These are phyloP conservation scores for Theocolax elegans DNA, from an alignment of 1,140 invertebrate species.

Conservation along the genomic window DNA sequence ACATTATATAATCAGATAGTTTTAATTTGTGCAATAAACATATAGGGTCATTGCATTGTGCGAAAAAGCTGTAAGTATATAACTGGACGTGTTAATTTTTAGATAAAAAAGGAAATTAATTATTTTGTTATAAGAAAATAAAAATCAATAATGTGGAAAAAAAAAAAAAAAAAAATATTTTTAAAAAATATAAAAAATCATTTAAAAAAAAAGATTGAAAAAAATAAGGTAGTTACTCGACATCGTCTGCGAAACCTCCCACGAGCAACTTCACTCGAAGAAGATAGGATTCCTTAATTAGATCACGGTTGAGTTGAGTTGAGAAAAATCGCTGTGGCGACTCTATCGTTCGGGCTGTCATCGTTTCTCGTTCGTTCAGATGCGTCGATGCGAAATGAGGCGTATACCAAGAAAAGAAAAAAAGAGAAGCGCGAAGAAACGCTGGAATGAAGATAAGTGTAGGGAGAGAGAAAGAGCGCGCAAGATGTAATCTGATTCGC, in stretches of 20 bases:
- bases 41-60: too few species aligned
- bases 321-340: slow-evolving; percentile 7
- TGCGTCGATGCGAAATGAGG: slow-evolving; percentile 53
- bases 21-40: too few species aligned
- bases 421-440: slow-evolving; percentile 5
- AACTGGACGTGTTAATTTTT: too few species aligned
- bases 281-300: slow-evolving; percentile 20
- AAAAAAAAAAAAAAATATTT: too few species aligned
- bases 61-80: too few species aligned
- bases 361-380: background rate
- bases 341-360: slow-evolving; percentile 1
- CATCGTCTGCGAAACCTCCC: background rate
- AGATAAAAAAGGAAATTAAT: too few species aligned
- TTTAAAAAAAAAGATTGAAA: background rate
- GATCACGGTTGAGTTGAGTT: slow-evolving; percentile 31
- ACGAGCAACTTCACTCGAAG: background rate
- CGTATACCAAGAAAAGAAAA: slow-evolving; percentile 42
- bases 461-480: slow-evolving; percentile 44
- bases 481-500: slow-evolving; percentile 64
- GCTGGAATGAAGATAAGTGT: slow-evolving; percentile 57
- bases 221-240: background rate
- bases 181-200: background rate
- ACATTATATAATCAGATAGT: too few species aligned
- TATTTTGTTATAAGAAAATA: background rate
- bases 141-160: background rate